Percentiles rank a stretch among this genome's conserved stretches.
phyloP scores from a whole-genome alignment of 2,113 vertebrate species.

The Hystrix brachyura region DNA sequence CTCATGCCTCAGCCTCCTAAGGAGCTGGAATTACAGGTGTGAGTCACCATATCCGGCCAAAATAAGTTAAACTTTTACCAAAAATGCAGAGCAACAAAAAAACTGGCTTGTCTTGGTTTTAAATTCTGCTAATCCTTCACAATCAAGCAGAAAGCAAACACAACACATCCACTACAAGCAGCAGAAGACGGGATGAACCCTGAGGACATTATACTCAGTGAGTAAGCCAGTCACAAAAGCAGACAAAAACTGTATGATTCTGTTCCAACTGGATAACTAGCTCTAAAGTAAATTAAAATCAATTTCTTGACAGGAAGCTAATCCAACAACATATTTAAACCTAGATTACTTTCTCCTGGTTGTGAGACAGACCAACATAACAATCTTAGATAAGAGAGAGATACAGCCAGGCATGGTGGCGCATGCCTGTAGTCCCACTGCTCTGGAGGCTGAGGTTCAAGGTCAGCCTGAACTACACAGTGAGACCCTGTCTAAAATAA shows the following conservation, averaged over 20 bases:
- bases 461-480: too few species aligned
- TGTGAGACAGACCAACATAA: constrained; percentile 26
- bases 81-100: constrained; percentile 59
- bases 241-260: too few species aligned
- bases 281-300: constrained; percentile 43
- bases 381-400: constrained; percentile 13
- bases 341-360: constrained; percentile 54
- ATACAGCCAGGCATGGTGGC: background rate
- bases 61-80: constrained; percentile 44
- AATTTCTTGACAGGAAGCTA: constrained; percentile 62
- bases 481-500: too few species aligned
- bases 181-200: background rate
- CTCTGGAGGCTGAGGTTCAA: too few species aligned
- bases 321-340: constrained; percentile 35
- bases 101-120: constrained; percentile 25
- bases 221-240: too few species aligned
- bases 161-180: background rate
- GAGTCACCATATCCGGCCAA: background rate
- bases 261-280: background rate
- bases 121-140: constrained; percentile 9
- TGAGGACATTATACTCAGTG: too few species aligned
- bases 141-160: constrained; percentile 58
- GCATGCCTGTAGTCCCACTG: too few species aligned
- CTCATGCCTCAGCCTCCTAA: background rate
- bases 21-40: background rate